These are phyloP conservation scores for Agrilus planipennis DNA, from an alignment of 1,140 invertebrate species.

Conservation along the genomic window DNA sequence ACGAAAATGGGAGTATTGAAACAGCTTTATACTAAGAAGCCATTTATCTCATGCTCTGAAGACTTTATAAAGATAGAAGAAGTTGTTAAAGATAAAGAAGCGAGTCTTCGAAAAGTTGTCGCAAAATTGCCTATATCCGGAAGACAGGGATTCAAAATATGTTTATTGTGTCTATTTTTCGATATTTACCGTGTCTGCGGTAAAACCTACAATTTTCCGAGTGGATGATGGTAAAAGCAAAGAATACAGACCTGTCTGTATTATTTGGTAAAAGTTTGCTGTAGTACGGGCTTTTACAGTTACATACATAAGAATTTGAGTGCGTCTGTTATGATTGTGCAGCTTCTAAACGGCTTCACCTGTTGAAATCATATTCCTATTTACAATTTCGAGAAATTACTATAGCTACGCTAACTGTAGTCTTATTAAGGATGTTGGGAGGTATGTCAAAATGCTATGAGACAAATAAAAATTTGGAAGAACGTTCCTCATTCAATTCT, in stretches of 20 bases:
- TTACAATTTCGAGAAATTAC: not conserved
- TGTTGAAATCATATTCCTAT: not conserved
- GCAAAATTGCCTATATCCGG: constrained; percentile 6
- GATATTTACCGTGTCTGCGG: too few species aligned
- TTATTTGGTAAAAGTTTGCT: too few species aligned
- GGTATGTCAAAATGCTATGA: too few species aligned
- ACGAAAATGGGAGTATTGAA: too few species aligned
- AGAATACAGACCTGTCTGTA: too few species aligned
- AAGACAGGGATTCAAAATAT: constrained; percentile 4
- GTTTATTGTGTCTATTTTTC: too few species aligned
- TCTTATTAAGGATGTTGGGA: not conserved
- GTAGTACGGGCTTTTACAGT: not conserved
- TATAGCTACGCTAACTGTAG: not conserved
- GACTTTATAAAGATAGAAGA: constrained; percentile 7
- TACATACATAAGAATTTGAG: not conserved
- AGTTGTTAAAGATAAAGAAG: constrained; percentile 8
- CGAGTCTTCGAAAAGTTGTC: constrained; percentile 7
- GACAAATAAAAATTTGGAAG: too few species aligned
- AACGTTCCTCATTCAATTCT: too few species aligned
- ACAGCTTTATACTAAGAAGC: too few species aligned
- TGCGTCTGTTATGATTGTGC: not conserved
- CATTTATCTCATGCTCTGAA: constrained; percentile 8
- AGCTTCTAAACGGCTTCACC: not conserved
- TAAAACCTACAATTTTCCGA: too few species aligned
- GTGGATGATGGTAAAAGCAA: too few species aligned